phyloP scores from a whole-genome alignment of 2,797 vertebrate species.

The Vultur gryphus region DNA sequence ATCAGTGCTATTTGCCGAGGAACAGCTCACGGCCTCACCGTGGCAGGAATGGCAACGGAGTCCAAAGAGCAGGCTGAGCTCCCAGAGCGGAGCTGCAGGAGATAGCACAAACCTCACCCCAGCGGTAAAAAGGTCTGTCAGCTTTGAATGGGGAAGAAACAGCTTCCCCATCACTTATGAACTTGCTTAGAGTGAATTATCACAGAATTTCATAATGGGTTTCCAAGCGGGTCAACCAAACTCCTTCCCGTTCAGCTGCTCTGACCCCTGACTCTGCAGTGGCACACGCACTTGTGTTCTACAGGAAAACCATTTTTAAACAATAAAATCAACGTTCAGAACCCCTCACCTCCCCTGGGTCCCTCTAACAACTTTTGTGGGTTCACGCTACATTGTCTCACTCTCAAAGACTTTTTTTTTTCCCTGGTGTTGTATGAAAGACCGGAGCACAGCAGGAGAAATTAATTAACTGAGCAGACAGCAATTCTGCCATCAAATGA shows the following conservation, averaged over 20 bases:
- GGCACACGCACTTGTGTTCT: not conserved
- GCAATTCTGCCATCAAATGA: conserved; percentile 41
- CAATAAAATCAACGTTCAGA: not conserved
- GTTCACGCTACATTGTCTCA: not conserved
- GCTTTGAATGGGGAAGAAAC: not conserved
- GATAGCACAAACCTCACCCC: not conserved
- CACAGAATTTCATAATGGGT: not conserved
- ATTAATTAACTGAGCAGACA: conserved; percentile 49
- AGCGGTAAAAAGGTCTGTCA: not conserved
- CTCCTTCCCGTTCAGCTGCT: not conserved
- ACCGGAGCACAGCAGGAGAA: not conserved
- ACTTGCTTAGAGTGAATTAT: not conserved
- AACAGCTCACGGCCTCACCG: not conserved
- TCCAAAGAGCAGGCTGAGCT: not conserved
- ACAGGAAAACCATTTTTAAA: not conserved
- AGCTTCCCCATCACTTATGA: not conserved
- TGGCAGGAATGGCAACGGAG: not conserved
- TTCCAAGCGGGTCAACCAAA: not conserved
- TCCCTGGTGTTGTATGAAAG: not conserved
- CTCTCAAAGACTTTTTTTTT: not conserved
- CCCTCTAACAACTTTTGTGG: conserved; percentile 1
- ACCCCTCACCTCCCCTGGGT: not conserved
- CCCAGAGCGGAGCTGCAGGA: not conserved
- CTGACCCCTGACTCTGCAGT: not conserved
- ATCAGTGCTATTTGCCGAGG: not conserved